phyloP scores from a whole-genome alignment of 2,888 invertebrate genomes.

The Spisula solida region DNA sequence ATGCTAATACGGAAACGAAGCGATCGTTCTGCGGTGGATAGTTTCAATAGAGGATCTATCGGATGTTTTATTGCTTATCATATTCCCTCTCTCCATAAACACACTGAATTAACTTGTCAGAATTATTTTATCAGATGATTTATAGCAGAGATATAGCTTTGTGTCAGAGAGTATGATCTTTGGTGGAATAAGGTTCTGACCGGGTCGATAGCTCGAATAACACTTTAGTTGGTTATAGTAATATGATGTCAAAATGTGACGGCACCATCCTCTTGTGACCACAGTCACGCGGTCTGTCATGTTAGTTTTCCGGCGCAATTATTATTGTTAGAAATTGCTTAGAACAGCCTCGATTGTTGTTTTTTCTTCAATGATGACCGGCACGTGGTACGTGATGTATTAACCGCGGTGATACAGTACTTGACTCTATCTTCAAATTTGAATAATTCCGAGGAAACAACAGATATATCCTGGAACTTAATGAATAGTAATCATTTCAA shows the following conservation, averaged over 20 bases:
- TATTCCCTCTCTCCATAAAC: slow-evolving; percentile 67
- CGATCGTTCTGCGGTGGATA: slow-evolving; percentile 38
- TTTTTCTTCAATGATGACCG: neutral
- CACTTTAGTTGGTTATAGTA: slow-evolving; percentile 51
- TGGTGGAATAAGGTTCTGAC: slow-evolving; percentile 54
- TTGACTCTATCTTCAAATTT: neutral
- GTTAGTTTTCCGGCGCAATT: slow-evolving; percentile 16
- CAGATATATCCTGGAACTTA: neutral
- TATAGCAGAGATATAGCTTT: slow-evolving; percentile 67
- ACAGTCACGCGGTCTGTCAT: slow-evolving; percentile 33
- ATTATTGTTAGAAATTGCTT: slow-evolving; percentile 25
- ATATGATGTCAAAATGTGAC: slow-evolving; percentile 58
- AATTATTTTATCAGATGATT: slow-evolving; percentile 70
- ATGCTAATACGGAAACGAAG: slow-evolving; percentile 48
- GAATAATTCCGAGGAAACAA: neutral
- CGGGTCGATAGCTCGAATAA: slow-evolving; percentile 64
- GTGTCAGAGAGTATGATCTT: slow-evolving; percentile 70
- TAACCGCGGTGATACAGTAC: neutral
- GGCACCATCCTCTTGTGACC: slow-evolving; percentile 38
- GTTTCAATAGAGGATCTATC: slow-evolving; percentile 47
- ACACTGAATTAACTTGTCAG: slow-evolving; percentile 72
- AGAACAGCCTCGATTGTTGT: neutral
- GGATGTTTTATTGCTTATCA: slow-evolving; percentile 61
- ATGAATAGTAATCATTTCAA: neutral
- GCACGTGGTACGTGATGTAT: neutral